Base-by-base conservation (phyloP, 2,888 invertebrate species). In the Drosophila nigricruria region DNA sequence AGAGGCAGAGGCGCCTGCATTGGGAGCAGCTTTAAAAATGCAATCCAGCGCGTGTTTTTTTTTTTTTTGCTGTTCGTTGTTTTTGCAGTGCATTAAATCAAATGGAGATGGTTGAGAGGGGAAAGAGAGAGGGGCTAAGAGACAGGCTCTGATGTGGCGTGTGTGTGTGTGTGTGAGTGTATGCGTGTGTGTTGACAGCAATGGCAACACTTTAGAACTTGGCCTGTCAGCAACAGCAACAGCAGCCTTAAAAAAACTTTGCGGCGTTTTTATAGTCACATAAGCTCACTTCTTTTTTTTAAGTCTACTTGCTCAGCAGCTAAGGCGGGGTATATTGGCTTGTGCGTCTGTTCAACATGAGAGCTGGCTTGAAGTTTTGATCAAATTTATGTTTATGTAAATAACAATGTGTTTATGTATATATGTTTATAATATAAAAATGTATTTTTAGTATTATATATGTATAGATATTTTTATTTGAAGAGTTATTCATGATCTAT, bases 151-250 rank as follows among this genome's bases (percentile, higher is more conserved):
- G 42, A 23, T 53, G 23, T 50, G 50, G 54, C 54, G 20, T 14
- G 18, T 32, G 49, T 20, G 47, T 47, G 23, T 25, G 14, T 36
- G 49, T 14, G 20, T 32, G n/a, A 12, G 52, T 38, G 38, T 27
- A 38, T 1, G 36, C n/a, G 53, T 25, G 52, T 36, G 27, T 27
- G 18, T 38, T 79, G 78, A 79, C 78, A 78, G 52, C 61, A 34
- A 47, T 71, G 62, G 45, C 58, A 67, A 71, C 75, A 75, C 75
- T 62, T 66, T 68, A 58, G 60, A 78, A 66, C 73, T 75, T 66
- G 65, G 38, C 62, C 58, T 73, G 73, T 75, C 75, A 75, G 30
- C 70, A 49, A 14, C 42, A 43, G 34, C 43, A 43, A 14, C 16
- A 45, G 54, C 47, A 59, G 38, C 47, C 68, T 57, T 56, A 47